Percentiles rank a stretch among this genome's conserved stretches.
These are phyloP conservation scores for Marasmarcha lunaedactyla DNA, from an alignment of 2,888 invertebrate species.

Conservation along the genomic window DNA sequence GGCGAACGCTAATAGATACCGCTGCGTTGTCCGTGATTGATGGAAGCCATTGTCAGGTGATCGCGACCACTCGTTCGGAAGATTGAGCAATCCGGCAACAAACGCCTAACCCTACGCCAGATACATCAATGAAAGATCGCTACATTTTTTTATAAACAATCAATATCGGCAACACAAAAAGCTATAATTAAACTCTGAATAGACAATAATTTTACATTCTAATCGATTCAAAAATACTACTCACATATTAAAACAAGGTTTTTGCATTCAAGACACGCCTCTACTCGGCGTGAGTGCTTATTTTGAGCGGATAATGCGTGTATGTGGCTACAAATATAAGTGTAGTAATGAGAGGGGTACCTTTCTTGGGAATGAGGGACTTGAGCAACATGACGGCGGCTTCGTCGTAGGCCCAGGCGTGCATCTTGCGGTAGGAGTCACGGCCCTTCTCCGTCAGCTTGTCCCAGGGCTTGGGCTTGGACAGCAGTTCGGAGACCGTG, in stretches of 20 bases:
- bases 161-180: background rate
- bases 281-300: background rate
- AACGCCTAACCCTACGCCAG: too few species aligned
- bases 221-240: background rate
- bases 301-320: background rate
- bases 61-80: slow-evolving; percentile 46
- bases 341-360: slow-evolving; percentile 59
- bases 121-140: background rate
- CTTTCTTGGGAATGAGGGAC: slow-evolving; percentile 97
- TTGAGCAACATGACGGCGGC: slow-evolving; percentile 97
- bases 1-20: slow-evolving; percentile 33
- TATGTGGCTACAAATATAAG: slow-evolving; percentile 1
- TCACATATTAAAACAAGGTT: background rate
- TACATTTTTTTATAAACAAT: background rate
- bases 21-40: slow-evolving; percentile 49
- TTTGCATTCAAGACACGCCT: background rate
- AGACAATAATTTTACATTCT: background rate
- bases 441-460: slow-evolving; percentile 99
- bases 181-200: background rate
- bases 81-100: slow-evolving; percentile 24
- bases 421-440: slow-evolving; percentile 99
- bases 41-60: slow-evolving; percentile 55
- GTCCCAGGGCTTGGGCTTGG: slow-evolving; percentile 99
- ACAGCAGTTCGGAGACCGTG: slow-evolving; percentile 96
- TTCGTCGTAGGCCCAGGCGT: slow-evolving; percentile 99